Base-by-base conservation (phyloP, 1,140 invertebrate species). In the Drosophila takahashii region DNA sequence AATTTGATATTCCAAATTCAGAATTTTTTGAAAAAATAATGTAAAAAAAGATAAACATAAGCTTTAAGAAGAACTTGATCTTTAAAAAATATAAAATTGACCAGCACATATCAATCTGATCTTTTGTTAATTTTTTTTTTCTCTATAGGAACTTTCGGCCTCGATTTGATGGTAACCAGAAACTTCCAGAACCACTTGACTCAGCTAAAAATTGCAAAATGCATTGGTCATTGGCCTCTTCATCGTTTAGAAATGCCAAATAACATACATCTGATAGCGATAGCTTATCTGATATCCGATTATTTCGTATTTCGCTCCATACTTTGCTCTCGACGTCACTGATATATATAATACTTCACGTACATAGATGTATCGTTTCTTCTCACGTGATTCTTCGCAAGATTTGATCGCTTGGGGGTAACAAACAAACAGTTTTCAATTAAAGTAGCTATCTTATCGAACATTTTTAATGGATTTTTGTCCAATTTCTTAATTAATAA, bases 201-300 rank as follows among this genome's bases (percentile, higher is more conserved):
- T 70, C 42, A 41, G 65, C 51, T 9, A 10, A 18, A 18, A 54
- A 15, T 7, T 36, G 2, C 0, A 37, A 34, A 27, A 27, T 44
- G 50, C 67, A 57, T 39, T 65, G 77, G 41, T 76, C 77, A 50
- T 76, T 76, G 77, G 67, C 57, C 56, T 75, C 37, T 47, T 18
- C 15, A 36, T n/a, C 50, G 36, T 6, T 13, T n/a, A 16, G 18
- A 44, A 44, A 13, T 32, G 26, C 22, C 8, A 15, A 29, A 29
- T 32, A 11, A 62, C 29, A 60, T 36, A 15, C n/a, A 48, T 32
- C 22, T n/a, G 22, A 48, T 48, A 27, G n/a, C 18, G 22, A 48
- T 48, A 27, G n/a, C 18, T 64, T 60, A 44, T 64, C 60, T 60
- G n/a, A 26, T 44, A 56, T 42, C n/a, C 16, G 44, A 15, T 41